Conservation (phyloP, 2,797 vertebrate genomes). For the Smutsia gigantea region DNA sequence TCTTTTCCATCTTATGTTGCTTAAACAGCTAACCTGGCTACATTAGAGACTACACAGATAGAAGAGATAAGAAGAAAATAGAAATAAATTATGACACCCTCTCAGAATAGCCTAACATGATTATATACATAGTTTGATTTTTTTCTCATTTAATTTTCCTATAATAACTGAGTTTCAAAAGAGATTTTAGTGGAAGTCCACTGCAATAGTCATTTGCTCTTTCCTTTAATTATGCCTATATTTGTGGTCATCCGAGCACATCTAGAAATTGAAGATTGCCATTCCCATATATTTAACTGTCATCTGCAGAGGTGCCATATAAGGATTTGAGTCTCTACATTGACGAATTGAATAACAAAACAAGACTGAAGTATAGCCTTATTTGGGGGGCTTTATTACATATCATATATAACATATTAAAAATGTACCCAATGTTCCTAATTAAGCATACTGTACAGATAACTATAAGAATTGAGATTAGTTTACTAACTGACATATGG, state of each 20-base stretch:
- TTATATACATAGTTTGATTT: not conserved
- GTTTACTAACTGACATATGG: not conserved
- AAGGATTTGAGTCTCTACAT: not conserved
- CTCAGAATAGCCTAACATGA: not conserved
- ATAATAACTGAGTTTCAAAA: conserved; percentile 15
- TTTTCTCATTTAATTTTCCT: not conserved
- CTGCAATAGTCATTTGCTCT: not conserved
- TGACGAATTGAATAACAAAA: conserved; percentile 9
- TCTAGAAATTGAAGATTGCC: not conserved
- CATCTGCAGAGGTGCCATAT: not conserved
- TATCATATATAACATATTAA: not conserved
- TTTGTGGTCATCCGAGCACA: conserved; percentile 38
- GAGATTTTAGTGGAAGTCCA: not conserved
- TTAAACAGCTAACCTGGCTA: not conserved
- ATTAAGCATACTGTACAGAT: not conserved
- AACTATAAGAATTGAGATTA: not conserved
- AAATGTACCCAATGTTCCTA: not conserved
- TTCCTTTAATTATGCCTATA: conserved; percentile 45
- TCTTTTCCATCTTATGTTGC: not conserved
- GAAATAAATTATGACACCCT: not conserved
- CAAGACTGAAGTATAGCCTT: not conserved
- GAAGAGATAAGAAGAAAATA: not conserved
- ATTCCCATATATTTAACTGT: not conserved
- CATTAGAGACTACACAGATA: not conserved
- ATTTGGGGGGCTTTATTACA: not conserved